phyloP scores from a whole-genome alignment of 64 coral and sea anemone genomes.

The Porites lutea region DNA sequence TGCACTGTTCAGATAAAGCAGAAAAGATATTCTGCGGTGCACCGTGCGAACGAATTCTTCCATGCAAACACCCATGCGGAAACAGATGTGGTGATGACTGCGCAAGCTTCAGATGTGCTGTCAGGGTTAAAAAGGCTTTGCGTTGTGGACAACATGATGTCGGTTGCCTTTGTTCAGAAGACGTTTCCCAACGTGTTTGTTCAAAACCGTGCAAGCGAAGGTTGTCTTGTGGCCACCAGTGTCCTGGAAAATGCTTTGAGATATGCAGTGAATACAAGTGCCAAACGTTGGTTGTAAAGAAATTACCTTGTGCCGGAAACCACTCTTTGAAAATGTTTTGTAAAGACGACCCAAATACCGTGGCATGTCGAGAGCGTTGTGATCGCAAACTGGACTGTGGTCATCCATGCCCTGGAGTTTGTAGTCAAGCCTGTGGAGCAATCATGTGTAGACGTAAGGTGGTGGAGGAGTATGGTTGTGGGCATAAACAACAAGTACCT shows the following conservation, averaged over 20 bases:
- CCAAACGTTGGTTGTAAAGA: neutral
- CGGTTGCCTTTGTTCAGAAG: neutral
- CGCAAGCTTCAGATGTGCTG: neutral
- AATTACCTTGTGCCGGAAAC: conserved; percentile 11
- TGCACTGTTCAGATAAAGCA: conserved; percentile 13
- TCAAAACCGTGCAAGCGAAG: neutral
- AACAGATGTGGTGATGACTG: conserved; percentile 58
- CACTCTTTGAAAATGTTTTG: conserved; percentile 29
- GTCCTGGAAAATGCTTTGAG: conserved; percentile 17
- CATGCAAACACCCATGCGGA: conserved; percentile 54
- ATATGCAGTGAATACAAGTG: neutral
- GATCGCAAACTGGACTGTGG: conserved; percentile 9
- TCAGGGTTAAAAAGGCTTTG: neutral
- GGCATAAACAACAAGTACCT: conserved; percentile 4
- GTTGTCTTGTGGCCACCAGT: conserved; percentile 15
- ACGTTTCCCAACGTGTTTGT: conserved; percentile 7
- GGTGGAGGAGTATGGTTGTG: conserved; percentile 33
- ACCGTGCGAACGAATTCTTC: conserved; percentile 41
- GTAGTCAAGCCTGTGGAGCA: neutral
- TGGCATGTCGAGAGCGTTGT: conserved; percentile 40
- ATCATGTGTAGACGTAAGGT: neutral
- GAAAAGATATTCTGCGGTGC: conserved; percentile 3
- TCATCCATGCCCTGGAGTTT: conserved; percentile 33
- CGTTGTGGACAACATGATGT: conserved; percentile 27
- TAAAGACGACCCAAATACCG: neutral